A percentile compares a stretch with the other conserved stretches of the same genome.
phyloP scores from a whole-genome alignment of 2,797 vertebrate species.

The Pteronotus mesoamericanus region DNA sequence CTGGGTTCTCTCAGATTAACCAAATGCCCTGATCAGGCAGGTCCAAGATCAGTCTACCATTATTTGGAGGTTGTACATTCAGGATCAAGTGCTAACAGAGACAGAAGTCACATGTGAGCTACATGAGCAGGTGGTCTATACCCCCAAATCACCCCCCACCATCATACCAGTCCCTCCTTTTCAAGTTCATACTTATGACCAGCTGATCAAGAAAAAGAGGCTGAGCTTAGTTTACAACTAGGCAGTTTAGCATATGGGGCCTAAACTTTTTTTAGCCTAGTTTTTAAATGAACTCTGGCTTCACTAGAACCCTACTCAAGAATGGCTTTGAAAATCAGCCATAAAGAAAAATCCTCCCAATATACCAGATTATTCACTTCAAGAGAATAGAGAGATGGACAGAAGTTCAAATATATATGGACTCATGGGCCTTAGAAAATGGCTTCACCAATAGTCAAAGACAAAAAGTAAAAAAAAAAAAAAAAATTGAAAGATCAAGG shows the following conservation, averaged over 20 bases:
- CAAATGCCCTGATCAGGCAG: not conserved
- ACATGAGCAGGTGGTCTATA: not conserved
- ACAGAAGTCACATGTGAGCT: not conserved
- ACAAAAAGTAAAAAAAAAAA: not conserved
- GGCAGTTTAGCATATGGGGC: not conserved
- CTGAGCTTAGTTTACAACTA: not conserved
- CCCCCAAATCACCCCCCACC: not conserved
- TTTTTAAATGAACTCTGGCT: not conserved
- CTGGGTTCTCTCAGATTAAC: not conserved
- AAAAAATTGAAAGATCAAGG: not conserved
- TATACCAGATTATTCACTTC: not conserved
- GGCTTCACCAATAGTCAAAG: not conserved
- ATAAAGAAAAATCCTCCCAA: not conserved
- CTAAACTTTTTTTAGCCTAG: too few species aligned
- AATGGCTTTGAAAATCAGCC: not conserved
- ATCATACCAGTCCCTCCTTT: not conserved
- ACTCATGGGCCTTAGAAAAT: not conserved
- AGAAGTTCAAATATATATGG: not conserved
- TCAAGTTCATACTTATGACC: not conserved
- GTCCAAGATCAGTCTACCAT: not conserved
- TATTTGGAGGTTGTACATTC: not conserved
- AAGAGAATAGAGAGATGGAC: not conserved
- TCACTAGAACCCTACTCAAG: not conserved
- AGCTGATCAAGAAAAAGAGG: not conserved
- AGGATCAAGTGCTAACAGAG: not conserved